Conservation (phyloP, 2,888 invertebrate genomes). For the Acheta domesticus region DNA sequence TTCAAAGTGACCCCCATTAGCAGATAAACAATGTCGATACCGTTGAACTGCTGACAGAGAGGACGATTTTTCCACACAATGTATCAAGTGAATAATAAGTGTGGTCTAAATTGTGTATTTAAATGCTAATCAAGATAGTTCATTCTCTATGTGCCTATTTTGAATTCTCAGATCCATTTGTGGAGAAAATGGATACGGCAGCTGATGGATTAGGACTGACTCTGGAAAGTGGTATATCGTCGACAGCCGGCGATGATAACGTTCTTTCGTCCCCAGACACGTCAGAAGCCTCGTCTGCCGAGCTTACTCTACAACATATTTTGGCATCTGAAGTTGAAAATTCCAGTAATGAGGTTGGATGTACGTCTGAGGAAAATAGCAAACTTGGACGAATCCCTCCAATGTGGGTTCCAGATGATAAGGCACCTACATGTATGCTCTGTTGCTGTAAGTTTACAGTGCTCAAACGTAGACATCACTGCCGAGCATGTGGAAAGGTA, state of each 20-base stretch:
- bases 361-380: constrained; percentile 40
- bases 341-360: neutral
- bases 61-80: too few species aligned
- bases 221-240: neutral
- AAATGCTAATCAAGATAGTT: too few species aligned
- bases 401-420: constrained; percentile 82
- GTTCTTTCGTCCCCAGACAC: constrained; percentile 29
- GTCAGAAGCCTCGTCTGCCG: constrained; percentile 30
- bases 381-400: constrained; percentile 71
- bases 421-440: constrained; percentile 76
- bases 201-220: neutral
- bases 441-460: constrained; percentile 78
- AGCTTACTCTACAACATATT: constrained; percentile 21
- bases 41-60: too few species aligned
- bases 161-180: too few species aligned
- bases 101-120: too few species aligned
- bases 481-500: constrained; percentile 79
- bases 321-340: constrained; percentile 22
- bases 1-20: too few species aligned
- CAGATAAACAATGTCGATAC: too few species aligned
- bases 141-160: too few species aligned
- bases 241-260: neutral
- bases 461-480: constrained; percentile 75
- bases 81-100: too few species aligned
- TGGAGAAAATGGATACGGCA: too few species aligned